phyloP scores from a whole-genome alignment of 2,113 vertebrate species.

The Gallinago jamesoni region DNA sequence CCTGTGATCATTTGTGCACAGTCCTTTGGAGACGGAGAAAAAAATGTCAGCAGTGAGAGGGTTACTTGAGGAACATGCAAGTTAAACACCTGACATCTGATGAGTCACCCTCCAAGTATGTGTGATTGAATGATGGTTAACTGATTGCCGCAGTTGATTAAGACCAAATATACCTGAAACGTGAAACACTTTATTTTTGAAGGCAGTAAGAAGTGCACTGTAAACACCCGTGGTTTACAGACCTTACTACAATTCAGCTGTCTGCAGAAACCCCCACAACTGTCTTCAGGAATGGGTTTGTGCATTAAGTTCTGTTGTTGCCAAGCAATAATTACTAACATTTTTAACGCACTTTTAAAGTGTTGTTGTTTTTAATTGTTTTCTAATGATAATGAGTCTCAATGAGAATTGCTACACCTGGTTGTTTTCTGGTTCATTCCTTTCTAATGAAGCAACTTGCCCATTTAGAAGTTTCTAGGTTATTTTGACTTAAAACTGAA shows the following conservation, averaged over 20 bases:
- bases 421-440: neutral
- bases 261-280: neutral
- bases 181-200: neutral
- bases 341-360: neutral
- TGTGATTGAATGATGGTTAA: conserved; percentile 31
- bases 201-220: neutral
- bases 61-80: neutral
- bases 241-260: neutral
- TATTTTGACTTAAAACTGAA: neutral
- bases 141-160: neutral
- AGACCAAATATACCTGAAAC: neutral
- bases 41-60: neutral
- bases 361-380: neutral
- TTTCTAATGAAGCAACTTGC: neutral
- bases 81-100: conserved; percentile 34
- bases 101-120: conserved; percentile 30
- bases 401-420: neutral
- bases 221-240: neutral
- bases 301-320: neutral
- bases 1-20: neutral
- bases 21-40: neutral
- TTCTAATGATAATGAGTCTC: neutral
- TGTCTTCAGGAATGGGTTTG: neutral
- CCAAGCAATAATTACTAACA: neutral
- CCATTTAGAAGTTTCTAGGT: neutral